Percentiles rank a stretch among this genome's conserved stretches.
phyloP scores from a whole-genome alignment of 2,113 vertebrate species.

The Lonchura striata region DNA sequence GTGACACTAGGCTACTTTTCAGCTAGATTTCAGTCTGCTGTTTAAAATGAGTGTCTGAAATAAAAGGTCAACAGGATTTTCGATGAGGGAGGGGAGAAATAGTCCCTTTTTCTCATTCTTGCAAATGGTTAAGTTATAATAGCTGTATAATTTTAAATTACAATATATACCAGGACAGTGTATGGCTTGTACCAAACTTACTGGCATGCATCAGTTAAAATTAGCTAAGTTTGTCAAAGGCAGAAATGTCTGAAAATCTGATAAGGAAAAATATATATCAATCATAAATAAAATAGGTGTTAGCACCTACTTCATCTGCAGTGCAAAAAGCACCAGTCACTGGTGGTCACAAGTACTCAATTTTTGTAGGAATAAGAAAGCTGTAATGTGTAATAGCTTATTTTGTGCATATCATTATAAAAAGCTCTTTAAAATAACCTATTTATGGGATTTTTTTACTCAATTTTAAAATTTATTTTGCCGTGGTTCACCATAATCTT shows the following conservation, averaged over 20 bases:
- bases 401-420: neutral
- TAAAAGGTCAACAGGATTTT: neutral
- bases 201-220: neutral
- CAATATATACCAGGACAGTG: neutral
- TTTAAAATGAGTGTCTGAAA: neutral
- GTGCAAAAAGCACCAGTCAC: neutral
- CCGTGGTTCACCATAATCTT: neutral
- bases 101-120: neutral
- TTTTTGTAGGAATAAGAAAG: neutral
- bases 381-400: neutral
- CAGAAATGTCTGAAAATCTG: neutral
- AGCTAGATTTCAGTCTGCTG: neutral
- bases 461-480: neutral
- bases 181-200: neutral
- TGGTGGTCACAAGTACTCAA: neutral
- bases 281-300: neutral
- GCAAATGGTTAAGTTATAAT: neutral
- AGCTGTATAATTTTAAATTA: neutral
- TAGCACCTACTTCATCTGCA: neutral
- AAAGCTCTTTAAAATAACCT: neutral
- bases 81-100: neutral
- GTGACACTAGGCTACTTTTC: neutral
- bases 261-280: neutral
- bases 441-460: neutral
- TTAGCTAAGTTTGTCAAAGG: neutral